Evolutionary conservation across 2,888 invertebrate genomes (phyloP).

Genomic region (Dicyrtoma fusca): DNA sequence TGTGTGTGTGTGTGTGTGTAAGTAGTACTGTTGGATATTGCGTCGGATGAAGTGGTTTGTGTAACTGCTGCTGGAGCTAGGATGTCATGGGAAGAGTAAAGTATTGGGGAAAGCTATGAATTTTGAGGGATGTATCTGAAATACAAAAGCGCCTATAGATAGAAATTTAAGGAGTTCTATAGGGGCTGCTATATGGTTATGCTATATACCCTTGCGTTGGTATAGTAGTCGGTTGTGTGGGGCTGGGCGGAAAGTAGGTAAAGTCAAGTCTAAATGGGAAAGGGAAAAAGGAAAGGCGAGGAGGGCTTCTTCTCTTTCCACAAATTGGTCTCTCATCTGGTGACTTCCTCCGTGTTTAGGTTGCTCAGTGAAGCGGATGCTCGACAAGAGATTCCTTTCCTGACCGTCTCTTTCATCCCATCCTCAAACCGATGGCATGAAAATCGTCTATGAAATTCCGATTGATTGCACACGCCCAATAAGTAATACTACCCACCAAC

Average conservation of each 20-base stretch:
- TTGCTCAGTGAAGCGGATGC: slow-evolving; percentile 55
- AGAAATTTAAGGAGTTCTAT: too few species aligned
- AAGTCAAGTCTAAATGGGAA: slow-evolving; percentile 32
- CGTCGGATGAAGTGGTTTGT: too few species aligned
- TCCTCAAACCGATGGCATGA: slow-evolving; percentile 42
- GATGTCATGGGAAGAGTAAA: too few species aligned
- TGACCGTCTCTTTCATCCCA: slow-evolving; percentile 48
- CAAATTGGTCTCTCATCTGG: slow-evolving; percentile 48
- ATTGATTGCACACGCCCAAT: slow-evolving; percentile 40
- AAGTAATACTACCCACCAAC: too few species aligned
- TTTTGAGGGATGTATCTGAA: too few species aligned
- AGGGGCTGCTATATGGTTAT: too few species aligned
- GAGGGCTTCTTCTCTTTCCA: slow-evolving; percentile 42
- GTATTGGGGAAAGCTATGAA: too few species aligned
- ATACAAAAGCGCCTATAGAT: too few species aligned
- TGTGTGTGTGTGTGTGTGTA: too few species aligned
- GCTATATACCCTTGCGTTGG: not conserved
- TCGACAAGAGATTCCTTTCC: slow-evolving; percentile 57
- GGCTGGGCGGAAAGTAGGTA: slow-evolving; percentile 15
- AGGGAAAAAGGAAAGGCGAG: slow-evolving; percentile 26
- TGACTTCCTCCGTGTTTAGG: slow-evolving; percentile 56
- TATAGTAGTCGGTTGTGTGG: not conserved
- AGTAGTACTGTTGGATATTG: too few species aligned
- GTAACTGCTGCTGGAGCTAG: too few species aligned
- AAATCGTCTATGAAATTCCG: slow-evolving; percentile 44